Conservation (phyloP, 2,888 invertebrate genomes). For the Choristoneura rosaceana region DNA sequence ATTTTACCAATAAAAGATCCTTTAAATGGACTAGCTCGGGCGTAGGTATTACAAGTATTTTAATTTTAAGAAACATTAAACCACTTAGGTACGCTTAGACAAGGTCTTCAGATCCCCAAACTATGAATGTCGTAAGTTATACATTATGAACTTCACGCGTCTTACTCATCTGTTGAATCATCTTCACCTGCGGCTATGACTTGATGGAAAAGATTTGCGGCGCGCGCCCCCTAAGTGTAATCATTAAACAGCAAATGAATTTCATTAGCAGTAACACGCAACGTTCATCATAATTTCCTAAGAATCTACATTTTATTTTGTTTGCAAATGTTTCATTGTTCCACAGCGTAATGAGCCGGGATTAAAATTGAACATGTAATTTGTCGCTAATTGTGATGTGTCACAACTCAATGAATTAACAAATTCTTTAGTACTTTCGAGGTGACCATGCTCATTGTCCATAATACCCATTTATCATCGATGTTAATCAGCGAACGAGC, state of each 20-base stretch:
- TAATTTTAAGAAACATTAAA: not conserved
- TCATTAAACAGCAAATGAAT: conserved; percentile 62
- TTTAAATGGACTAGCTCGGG: not conserved
- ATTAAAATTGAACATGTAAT: conserved; percentile 37
- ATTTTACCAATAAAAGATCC: not conserved
- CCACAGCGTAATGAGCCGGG: conserved; percentile 36
- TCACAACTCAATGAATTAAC: conserved; percentile 30
- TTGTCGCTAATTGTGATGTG: conserved; percentile 34
- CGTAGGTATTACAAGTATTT: not conserved
- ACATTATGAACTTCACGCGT: conserved; percentile 24
- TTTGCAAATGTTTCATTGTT: conserved; percentile 29
- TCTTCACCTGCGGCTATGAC: conserved; percentile 48
- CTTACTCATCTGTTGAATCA: conserved; percentile 39
- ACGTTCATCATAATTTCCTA: conserved; percentile 46
- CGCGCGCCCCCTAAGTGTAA: conserved; percentile 54
- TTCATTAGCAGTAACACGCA: conserved; percentile 56
- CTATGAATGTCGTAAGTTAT: conserved; percentile 11
- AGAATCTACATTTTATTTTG: conserved; percentile 21
- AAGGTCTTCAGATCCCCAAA: conserved; percentile 12
- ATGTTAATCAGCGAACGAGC: conserved; percentile 25
- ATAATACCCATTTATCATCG: conserved; percentile 33
- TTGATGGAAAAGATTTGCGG: conserved; percentile 48
- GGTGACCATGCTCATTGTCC: conserved; percentile 27
- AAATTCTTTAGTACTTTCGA: conserved; percentile 16
- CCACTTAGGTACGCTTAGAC: conserved; percentile 3